A percentile compares a stretch with the other conserved stretches of the same genome.
Evolutionary conservation across 1,140 invertebrate genomes (phyloP).

Genomic region (Drosophila orosa): DNA sequence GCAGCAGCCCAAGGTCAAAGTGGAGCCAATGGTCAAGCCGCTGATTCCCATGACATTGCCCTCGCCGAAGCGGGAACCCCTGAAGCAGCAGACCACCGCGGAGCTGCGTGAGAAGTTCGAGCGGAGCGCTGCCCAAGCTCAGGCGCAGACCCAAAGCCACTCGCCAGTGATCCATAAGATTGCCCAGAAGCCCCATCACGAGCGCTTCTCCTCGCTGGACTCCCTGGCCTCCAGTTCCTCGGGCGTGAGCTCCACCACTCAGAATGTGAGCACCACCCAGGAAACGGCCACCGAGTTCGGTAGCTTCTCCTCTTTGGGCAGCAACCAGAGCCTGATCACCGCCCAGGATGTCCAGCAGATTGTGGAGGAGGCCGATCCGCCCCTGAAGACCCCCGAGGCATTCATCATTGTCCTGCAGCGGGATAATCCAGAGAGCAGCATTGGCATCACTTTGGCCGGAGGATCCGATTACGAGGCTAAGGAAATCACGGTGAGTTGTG

Average conservation of each 20-base stretch:
- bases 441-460: slow-evolving; percentile 94
- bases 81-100: slow-evolving; percentile 65
- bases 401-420: slow-evolving; percentile 83
- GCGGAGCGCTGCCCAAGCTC: slow-evolving; percentile 48
- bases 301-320: slow-evolving; percentile 83
- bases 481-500: slow-evolving; percentile 91
- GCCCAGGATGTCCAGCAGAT: slow-evolving; percentile 84
- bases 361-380: slow-evolving; percentile 83
- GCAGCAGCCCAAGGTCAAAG: slow-evolving; percentile 50
- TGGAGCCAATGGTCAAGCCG: slow-evolving; percentile 50
- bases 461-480: slow-evolving; percentile 95
- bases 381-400: slow-evolving; percentile 80
- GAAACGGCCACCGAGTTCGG: slow-evolving; percentile 82
- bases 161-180: slow-evolving; percentile 31
- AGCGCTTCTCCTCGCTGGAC: slow-evolving; percentile 82
- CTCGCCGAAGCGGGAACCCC: slow-evolving; percentile 24
- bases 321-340: slow-evolving; percentile 83
- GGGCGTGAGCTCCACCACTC: slow-evolving; percentile 80
- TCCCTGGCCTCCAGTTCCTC: slow-evolving; percentile 82
- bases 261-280: slow-evolving; percentile 79
- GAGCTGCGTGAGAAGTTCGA: slow-evolving; percentile 83
- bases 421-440: slow-evolving; percentile 87
- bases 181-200: slow-evolving; percentile 70
- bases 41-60: slow-evolving; percentile 21
- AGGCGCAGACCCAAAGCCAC: slow-evolving; percentile 37